A percentile compares a stretch with the other conserved stretches of the same genome.
Conservation (phyloP, 2,113 vertebrate species). For the Hydrochoerus hydrochaeris region DNA sequence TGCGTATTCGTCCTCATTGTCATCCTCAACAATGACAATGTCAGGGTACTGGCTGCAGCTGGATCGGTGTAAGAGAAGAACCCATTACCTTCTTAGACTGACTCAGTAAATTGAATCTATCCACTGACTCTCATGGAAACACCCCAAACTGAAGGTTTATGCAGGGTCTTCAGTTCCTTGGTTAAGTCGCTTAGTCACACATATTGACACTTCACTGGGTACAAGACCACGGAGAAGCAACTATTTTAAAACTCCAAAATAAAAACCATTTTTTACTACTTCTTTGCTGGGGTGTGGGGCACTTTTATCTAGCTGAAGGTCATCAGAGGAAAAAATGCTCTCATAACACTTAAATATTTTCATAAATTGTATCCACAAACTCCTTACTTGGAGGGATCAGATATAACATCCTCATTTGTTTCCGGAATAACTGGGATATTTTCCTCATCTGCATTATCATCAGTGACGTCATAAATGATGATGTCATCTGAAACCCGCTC, state of each 20-base stretch:
- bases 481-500: conserved; percentile 94
- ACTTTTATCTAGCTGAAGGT: background rate
- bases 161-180: background rate
- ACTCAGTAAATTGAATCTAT: background rate
- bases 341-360: background rate
- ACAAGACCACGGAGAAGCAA: background rate
- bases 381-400: conserved; percentile 88
- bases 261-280: conserved; percentile 24
- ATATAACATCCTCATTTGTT: conserved; percentile 84
- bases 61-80: conserved; percentile 52
- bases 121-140: conserved; percentile 28
- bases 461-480: conserved; percentile 95
- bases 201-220: background rate
- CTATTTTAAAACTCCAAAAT: conserved; percentile 10
- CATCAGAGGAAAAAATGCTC: background rate
- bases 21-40: conserved; percentile 93
- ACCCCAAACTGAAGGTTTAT: background rate
- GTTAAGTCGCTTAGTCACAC: background rate
- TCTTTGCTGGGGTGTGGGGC: background rate
- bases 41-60: conserved; percentile 89
- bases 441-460: conserved; percentile 88
- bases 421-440: conserved; percentile 86
- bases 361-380: conserved; percentile 35
- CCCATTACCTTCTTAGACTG: conserved; percentile 4
- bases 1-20: conserved; percentile 86